Base-by-base conservation (phyloP, 2,797 vertebrate genomes). In the Anniella stebbinsi region DNA sequence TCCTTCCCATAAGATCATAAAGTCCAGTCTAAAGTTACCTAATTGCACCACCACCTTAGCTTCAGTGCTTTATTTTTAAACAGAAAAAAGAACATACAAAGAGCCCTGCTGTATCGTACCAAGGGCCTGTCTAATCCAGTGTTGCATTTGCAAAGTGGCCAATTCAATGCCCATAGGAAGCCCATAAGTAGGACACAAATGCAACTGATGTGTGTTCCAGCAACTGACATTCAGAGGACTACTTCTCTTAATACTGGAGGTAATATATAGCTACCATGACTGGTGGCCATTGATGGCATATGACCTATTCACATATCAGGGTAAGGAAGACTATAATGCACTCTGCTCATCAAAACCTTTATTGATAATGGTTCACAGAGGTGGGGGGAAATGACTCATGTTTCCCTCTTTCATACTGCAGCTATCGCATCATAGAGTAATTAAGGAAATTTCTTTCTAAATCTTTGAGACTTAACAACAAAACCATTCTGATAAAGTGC, bases 401-500 rank as follows among this genome's bases (percentile, higher is more conserved):
- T 84, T 63, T 82, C 69, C 36, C 30, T 51, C 28, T 57, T 73
- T 63, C 41, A 63, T 73, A 38, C 78, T 60, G 30, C 45, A 28
- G 60, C 45, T 76, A 54, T 76, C 17, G 75, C 21, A 54, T 75
- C 73, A 45, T 57, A n/a, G 63, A 12, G n/a, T 38, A n/a, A 48
- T 3, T 41, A 54, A 83, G n/a, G 28, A 70, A 54, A 87, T 45
- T 9, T 67, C 54, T 18, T 80, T 25, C 54, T 70, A 73, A 54
- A 66, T n/a, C 75, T 90, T 81, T 81, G 23, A 73, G 78, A 82
- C 2, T 36, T 63, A 48, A 36, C 25, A 88, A 75, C 69, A 75
- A 75, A 81, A n/a, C n/a, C 63, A n/a, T 77, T 69, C 63, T 41
- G 48, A 69, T 57, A 77, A 57, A 23, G 17, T 45, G n/a, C 33